Conservation (phyloP, 2,113 vertebrate genomes). For the Xerus inauris region DNA sequence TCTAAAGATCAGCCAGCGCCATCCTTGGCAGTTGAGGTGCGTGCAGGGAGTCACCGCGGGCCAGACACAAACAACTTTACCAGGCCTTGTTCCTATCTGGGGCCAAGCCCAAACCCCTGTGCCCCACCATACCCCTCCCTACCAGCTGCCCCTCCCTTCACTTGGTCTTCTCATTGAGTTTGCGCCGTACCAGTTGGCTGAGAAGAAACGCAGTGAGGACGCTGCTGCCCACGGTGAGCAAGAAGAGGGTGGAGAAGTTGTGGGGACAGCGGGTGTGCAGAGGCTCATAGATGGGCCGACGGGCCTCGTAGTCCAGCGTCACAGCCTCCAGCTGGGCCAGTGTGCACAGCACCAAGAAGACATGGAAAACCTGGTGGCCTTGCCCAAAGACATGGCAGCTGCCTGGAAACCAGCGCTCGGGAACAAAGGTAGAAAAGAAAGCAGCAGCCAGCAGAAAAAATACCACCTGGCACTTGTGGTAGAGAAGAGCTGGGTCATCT, state of each 20-base stretch:
- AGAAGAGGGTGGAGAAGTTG: conserved; percentile 91
- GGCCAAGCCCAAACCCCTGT: neutral
- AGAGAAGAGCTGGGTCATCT: conserved; percentile 89
- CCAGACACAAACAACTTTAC: conserved; percentile 66
- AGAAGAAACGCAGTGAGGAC: conserved; percentile 91
- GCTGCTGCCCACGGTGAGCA: conserved; percentile 91
- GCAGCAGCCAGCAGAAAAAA: conserved; percentile 95
- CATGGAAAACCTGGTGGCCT: conserved; percentile 97
- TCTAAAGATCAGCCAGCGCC: neutral
- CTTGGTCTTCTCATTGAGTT: conserved; percentile 89
- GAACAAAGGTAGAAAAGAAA: conserved; percentile 95
- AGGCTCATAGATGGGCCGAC: conserved; percentile 89
- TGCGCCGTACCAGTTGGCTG: conserved; percentile 88
- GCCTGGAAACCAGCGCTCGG: conserved; percentile 94
- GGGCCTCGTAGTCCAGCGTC: conserved; percentile 91
- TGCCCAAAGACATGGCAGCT: conserved; percentile 95
- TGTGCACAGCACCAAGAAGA: conserved; percentile 94
- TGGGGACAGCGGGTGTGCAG: conserved; percentile 91
- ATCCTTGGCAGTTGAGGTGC: neutral
- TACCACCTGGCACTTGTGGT: conserved; percentile 94
- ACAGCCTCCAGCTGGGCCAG: conserved; percentile 95
- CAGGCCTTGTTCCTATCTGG: conserved; percentile 48
- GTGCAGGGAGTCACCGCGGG: neutral
- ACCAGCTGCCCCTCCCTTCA: conserved; percentile 69
- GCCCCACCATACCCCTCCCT: neutral